These are phyloP conservation scores for Thamnophis sirtalis DNA, from an alignment of 2,113 vertebrate genomes.

Conservation along the genomic window DNA sequence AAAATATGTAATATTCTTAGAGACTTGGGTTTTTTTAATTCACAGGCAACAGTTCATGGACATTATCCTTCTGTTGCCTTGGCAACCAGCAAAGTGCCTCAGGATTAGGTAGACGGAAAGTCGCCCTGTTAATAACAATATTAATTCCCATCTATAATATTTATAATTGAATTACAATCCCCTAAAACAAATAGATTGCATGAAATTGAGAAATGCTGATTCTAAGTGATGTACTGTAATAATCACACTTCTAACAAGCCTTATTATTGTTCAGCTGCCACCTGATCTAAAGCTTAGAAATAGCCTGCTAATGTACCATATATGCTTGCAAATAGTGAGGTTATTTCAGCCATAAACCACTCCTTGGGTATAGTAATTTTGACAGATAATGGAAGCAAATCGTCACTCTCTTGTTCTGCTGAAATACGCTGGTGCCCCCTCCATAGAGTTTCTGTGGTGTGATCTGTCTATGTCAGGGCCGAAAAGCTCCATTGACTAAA, in stretches of 20 bases:
- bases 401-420: slow-evolving; percentile 33
- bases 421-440: slow-evolving; percentile 9
- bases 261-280: slow-evolving; percentile 51
- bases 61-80: background rate
- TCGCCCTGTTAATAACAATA: slow-evolving; percentile 36
- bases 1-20: background rate
- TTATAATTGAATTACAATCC: slow-evolving; percentile 25
- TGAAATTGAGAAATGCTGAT: slow-evolving; percentile 51
- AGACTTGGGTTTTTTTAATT: background rate
- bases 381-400: slow-evolving; percentile 36
- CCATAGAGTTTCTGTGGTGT: background rate
- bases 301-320: slow-evolving; percentile 29
- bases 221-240: slow-evolving; percentile 23
- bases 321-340: slow-evolving; percentile 27
- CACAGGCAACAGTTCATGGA: slow-evolving; percentile 13
- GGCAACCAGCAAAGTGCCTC: slow-evolving; percentile 2
- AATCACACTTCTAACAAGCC: slow-evolving; percentile 31
- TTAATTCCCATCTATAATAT: slow-evolving; percentile 43
- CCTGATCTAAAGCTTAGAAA: slow-evolving; percentile 38
- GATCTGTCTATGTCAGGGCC: slow-evolving; percentile 17
- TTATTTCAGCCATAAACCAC: slow-evolving; percentile 47
- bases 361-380: slow-evolving; percentile 33
- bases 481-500: slow-evolving; percentile 20
- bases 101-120: slow-evolving; percentile 17
- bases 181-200: slow-evolving; percentile 44